Base-by-base conservation (phyloP, 2,888 invertebrate species). In the Andrena flavipes region DNA sequence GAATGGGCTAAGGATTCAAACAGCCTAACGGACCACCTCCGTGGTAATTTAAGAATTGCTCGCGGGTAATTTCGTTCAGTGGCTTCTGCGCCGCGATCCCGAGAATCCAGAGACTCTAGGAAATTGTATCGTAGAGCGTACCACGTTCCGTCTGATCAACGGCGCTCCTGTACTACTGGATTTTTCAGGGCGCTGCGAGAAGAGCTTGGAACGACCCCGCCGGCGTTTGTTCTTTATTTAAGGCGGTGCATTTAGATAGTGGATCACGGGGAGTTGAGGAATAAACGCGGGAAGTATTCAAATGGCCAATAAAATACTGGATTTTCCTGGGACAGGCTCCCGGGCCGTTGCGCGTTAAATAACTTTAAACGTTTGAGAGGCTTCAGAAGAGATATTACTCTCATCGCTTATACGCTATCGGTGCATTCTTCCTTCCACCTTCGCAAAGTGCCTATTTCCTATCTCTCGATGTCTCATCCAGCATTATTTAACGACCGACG, bases 301-400 rank as follows among this genome's bases (percentile, higher is more conserved):
- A 73, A 65, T 59, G n/a, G 59, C 29, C 73, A 30, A 73, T 73
- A 73, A 76, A 49, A 33, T 13, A 23, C 20, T 16, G 29, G 54
- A 35, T 33, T 16, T 29, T n/a, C 16, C n/a, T 35, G 6, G 29
- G 7, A 29, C 26, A 6, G 33, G 62, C 26, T 49, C 60, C 49
- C 69, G 26, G 26, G 2, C 62, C 10, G 62, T 23, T 62, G 42
- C n/a, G 33, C 30, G 63, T 72, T 48, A 64, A 72, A 72, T 30
- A 59, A 64, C 48, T 72, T 6, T 26, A 59, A 59, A 2, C 51
- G 63, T 56, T 76, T 56, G 42, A 75, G 51, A 20, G 23, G n/a
- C 23, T 23, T 5, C 30, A 13, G 13, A 26, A 64, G 35, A 71
- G 33, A 72, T 76, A 64, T 64, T 56, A 48, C 56, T n/a, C 10